A percentile compares a stretch with the other conserved stretches of the same genome.
Conservation (phyloP, 2,888 invertebrate species). For the Pyrocoelia pectoralis region DNA sequence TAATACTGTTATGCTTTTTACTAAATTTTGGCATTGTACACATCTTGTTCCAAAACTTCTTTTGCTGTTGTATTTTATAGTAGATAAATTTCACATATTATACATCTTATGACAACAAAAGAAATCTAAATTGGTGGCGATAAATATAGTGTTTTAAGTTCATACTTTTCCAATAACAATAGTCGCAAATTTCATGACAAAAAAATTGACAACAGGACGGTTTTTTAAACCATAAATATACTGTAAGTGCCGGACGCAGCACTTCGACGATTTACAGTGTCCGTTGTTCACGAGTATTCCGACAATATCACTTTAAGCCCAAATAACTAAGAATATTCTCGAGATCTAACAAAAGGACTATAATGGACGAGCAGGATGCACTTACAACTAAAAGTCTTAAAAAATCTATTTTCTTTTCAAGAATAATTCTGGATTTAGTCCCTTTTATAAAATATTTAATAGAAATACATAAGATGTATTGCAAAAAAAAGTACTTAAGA, state of each 20-base stretch:
- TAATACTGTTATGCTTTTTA: constrained; percentile 24
- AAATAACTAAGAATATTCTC: constrained; percentile 44
- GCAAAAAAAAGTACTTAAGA: neutral
- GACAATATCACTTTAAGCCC: constrained; percentile 46
- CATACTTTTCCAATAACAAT: neutral
- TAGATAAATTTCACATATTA: too few relatives aligned
- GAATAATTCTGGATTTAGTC: neutral
- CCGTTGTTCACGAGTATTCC: constrained; percentile 42
- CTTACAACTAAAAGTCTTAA: constrained; percentile 23
- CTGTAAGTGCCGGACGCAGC: constrained; percentile 58
- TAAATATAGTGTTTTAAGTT: too few relatives aligned
- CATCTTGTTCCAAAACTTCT: neutral
- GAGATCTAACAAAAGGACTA: constrained; percentile 42
- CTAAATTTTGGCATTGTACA: constrained; percentile 8
- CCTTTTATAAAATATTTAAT: neutral
- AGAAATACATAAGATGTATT: neutral
- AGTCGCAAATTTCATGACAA: neutral
- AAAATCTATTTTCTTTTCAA: constrained; percentile 14
- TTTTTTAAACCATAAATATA: constrained; percentile 54
- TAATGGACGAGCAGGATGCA: constrained; percentile 38
- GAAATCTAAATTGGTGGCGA: too few relatives aligned
- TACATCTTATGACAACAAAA: too few relatives aligned
- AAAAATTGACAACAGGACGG: neutral
- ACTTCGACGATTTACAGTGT: constrained; percentile 50
- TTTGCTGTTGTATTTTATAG: too few relatives aligned